Percentiles rank a stretch among this genome's conserved stretches.
These are phyloP conservation scores for Tauraco hartlaubi DNA, from an alignment of 2,797 vertebrate genomes.

Conservation along the genomic window DNA sequence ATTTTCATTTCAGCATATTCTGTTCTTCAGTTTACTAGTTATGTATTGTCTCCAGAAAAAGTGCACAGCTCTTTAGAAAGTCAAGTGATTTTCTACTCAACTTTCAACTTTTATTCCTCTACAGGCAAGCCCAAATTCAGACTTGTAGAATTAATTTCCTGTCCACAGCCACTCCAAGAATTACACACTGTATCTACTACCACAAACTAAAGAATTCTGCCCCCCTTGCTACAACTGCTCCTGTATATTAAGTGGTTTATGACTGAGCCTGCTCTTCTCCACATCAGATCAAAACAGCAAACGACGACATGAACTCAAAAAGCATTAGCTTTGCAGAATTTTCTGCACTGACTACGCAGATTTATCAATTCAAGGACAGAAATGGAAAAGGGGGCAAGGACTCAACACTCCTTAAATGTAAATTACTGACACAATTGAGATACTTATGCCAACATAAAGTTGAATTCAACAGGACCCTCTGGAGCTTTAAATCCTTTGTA, in stretches of 20 bases:
- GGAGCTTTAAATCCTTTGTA: constrained; percentile 65
- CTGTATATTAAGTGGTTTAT: background rate
- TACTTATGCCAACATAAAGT: constrained; percentile 46
- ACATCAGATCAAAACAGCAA: background rate
- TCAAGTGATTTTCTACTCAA: background rate
- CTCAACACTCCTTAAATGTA: constrained; percentile 33
- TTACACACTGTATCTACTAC: background rate
- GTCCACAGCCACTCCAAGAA: background rate
- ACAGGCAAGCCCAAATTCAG: background rate
- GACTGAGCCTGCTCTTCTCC: background rate
- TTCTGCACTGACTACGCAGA: constrained; percentile 27
- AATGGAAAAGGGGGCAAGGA: background rate
- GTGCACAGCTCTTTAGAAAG: background rate
- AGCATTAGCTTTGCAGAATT: constrained; percentile 2
- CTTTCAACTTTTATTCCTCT: background rate
- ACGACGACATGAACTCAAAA: background rate
- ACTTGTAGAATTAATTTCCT: background rate
- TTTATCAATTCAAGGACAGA: constrained; percentile 57
- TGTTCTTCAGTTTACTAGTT: background rate
- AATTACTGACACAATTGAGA: constrained; percentile 51
- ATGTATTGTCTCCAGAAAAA: background rate
- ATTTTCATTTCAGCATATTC: background rate
- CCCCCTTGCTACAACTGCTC: background rate
- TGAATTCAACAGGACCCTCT: constrained; percentile 52
- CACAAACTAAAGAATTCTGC: background rate